These are phyloP conservation scores for Centropristis striata DNA, from an alignment of 2,113 vertebrate genomes.

Conservation along the genomic window DNA sequence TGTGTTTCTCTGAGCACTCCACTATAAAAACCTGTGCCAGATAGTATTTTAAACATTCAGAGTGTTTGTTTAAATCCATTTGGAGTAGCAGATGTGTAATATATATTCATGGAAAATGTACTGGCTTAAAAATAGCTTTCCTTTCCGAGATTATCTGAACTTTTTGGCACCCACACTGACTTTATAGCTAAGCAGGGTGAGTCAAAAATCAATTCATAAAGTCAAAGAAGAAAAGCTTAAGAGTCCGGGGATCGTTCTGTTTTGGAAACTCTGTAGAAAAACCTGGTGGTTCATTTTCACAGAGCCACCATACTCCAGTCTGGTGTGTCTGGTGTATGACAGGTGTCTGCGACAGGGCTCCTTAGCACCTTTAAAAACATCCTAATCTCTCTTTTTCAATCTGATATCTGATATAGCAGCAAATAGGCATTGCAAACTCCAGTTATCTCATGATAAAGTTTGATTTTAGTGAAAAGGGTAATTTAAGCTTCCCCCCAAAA, in stretches of 20 bases:
- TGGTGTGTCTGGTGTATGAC: slow-evolving; percentile 55
- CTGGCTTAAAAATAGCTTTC: slow-evolving; percentile 22
- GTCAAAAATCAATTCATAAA: slow-evolving; percentile 1
- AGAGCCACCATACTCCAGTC: background rate
- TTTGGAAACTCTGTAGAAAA: background rate
- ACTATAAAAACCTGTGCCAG: slow-evolving; percentile 39
- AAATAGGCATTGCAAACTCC: background rate
- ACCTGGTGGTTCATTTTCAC: slow-evolving; percentile 7
- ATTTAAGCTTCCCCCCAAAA: background rate
- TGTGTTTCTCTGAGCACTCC: background rate
- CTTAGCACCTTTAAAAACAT: slow-evolving; percentile 23
- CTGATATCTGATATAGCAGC: background rate
- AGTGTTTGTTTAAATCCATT: slow-evolving; percentile 54
- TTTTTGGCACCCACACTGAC: background rate
- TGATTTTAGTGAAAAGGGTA: background rate
- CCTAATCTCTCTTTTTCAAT: slow-evolving; percentile 15
- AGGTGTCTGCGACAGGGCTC: slow-evolving; percentile 23
- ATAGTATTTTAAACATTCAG: slow-evolving; percentile 56
- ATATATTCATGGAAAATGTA: slow-evolving; percentile 22
- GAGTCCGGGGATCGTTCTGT: slow-evolving; percentile 1
- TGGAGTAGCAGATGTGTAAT: slow-evolving; percentile 44
- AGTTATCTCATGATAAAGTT: background rate
- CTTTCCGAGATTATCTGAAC: slow-evolving; percentile 36
- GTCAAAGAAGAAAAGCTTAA: slow-evolving; percentile 8
- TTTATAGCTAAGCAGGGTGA: background rate